Evolutionary conservation across 1,140 invertebrate species (phyloP).

Genomic region (Limonius californicus): DNA sequence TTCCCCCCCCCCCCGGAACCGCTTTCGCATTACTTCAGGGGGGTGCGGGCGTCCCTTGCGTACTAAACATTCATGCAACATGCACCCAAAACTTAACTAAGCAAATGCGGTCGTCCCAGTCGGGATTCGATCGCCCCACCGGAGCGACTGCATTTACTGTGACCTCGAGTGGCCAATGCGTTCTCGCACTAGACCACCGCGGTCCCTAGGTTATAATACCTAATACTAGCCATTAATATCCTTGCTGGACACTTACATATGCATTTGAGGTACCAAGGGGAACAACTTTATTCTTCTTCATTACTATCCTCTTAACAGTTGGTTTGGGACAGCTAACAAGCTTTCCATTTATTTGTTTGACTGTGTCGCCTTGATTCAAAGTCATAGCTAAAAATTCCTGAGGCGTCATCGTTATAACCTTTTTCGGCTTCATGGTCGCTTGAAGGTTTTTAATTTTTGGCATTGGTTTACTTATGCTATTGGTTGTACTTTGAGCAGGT

Average conservation of each 20-base stretch:
- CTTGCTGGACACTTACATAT: conserved; percentile 33
- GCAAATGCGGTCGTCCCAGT: no score
- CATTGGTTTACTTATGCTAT: conserved; percentile 28
- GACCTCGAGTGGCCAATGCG: no score
- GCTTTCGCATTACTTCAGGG: no score
- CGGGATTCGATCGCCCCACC: no score
- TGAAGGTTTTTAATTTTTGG: conserved; percentile 43
- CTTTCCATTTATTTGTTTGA: conserved; percentile 29
- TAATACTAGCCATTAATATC: no score
- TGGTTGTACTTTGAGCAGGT: conserved; percentile 39
- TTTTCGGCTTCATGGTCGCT: conserved; percentile 42
- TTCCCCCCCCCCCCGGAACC: no score
- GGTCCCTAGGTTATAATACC: no score
- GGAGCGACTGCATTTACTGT: no score
- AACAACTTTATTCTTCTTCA: conserved; percentile 46
- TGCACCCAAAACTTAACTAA: no score
- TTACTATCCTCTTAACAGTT: conserved; percentile 45
- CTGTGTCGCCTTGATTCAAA: conserved; percentile 20
- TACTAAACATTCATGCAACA: no score
- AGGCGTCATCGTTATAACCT: conserved; percentile 43
- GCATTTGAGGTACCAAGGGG: conserved; percentile 30
- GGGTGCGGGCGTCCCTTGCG: no score
- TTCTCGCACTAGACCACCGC: no score
- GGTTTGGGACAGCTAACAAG: conserved; percentile 30
- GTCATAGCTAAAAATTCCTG: conserved; percentile 43